Evolutionary conservation across 2,888 invertebrate species (phyloP).

Genomic region (Agriopis leucophaearia): DNA sequence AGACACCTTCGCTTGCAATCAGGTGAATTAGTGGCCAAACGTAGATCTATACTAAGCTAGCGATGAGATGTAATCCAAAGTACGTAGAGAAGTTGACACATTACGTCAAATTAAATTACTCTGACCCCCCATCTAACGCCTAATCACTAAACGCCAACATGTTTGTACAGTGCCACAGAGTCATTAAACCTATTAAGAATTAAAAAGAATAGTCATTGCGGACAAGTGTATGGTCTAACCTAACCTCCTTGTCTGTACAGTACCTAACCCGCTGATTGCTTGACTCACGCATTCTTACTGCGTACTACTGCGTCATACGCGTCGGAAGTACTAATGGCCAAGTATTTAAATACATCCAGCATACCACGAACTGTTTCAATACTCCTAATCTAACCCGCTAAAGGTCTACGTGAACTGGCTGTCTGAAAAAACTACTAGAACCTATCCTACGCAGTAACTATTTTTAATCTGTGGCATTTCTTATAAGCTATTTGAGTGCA

Average conservation of each 20-base stretch:
- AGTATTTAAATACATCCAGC: slow-evolving; percentile 66
- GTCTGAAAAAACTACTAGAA: slow-evolving; percentile 23
- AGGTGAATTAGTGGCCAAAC: too few species aligned
- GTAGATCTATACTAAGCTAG: too few species aligned
- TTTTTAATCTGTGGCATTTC: slow-evolving; percentile 12
- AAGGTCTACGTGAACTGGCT: slow-evolving; percentile 23
- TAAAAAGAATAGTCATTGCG: slow-evolving; percentile 43
- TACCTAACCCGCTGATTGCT: slow-evolving; percentile 23
- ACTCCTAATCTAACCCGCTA: background rate
- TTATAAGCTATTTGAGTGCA: slow-evolving; percentile 15
- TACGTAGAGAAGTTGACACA: background rate
- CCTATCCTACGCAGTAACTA: slow-evolving; percentile 8
- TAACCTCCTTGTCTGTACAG: background rate
- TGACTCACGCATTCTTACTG: slow-evolving; percentile 62
- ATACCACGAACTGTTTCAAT: slow-evolving; percentile 19
- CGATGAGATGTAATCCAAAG: background rate
- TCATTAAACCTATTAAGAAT: slow-evolving; percentile 52
- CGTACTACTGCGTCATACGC: slow-evolving; percentile 73
- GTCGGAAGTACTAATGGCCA: slow-evolving; percentile 82
- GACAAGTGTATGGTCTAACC: slow-evolving; percentile 33
- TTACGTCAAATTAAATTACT: slow-evolving; percentile 5
- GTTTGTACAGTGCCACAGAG: slow-evolving; percentile 33
- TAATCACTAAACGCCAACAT: slow-evolving; percentile 36
- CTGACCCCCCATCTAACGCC: slow-evolving; percentile 18
- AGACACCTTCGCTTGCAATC: too few species aligned